Evolutionary conservation across 2,113 vertebrate species (phyloP).

Genomic region (Aegypius monachus): DNA sequence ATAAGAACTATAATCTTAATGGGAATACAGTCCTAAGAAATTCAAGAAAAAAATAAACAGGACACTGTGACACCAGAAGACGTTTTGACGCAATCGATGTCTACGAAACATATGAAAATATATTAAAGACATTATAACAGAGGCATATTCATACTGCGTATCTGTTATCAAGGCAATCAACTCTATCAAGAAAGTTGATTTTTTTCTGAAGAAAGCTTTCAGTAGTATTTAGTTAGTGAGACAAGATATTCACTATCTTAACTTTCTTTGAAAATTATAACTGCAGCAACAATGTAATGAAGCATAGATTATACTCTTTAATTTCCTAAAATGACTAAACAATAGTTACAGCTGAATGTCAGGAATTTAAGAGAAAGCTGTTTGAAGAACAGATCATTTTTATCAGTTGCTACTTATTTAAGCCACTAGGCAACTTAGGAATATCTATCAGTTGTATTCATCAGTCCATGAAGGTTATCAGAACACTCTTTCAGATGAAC

Average conservation of each 20-base stretch:
- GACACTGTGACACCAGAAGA: background rate
- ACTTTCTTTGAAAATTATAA: background rate
- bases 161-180: background rate
- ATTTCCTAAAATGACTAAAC: background rate
- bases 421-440: background rate
- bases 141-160: background rate
- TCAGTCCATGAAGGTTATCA: background rate
- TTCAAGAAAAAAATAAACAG: background rate
- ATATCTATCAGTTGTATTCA: background rate
- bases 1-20: background rate
- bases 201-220: background rate
- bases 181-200: background rate
- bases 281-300: background rate
- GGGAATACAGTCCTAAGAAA: background rate
- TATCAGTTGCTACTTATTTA: background rate
- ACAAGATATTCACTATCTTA: background rate
- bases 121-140: background rate
- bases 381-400: background rate
- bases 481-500: background rate
- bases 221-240: background rate
- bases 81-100: accelerated
- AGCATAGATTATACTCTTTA: background rate
- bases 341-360: background rate
- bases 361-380: background rate
- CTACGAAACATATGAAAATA: background rate